Base-by-base conservation (phyloP, 2,797 vertebrate species). In the Momotus momota region DNA sequence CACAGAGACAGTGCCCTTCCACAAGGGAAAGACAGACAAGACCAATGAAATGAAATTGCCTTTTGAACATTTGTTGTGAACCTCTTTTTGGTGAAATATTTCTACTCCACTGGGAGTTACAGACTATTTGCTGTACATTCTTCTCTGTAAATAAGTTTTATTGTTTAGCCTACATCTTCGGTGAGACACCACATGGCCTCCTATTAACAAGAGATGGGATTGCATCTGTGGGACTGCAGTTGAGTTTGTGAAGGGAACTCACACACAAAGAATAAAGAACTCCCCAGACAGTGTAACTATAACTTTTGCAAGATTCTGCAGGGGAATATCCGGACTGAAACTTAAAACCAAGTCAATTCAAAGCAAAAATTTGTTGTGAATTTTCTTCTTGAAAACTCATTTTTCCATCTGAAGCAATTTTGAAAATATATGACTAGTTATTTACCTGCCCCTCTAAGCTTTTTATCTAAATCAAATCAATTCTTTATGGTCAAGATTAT, bases 141-240 rank as follows among this genome's bases (percentile, higher is more conserved):
- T 71, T 83, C 65, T 60, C 45, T 33, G 64, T 70, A 85, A 96
- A 82, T 72, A 93, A 73, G 25, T n/a, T 80, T 87, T 91, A 52
- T 23, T 81, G 26, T 89, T 74, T 77, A 65, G 17, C 69, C 61
- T 90, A 41, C 35, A 57, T 70, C 38, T 85, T 95, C 64, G 2
- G 0, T 70, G 55, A 67, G 41, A 71, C 31, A 26, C n/a, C 52
- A 31, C 52, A 66, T 38, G 21, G 40, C 71, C 13, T 74, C 22
- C n/a, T 84, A 43, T 31, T 31, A 90, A 40, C 31, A 95, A 60
- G 52, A 86, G 51, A 75, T 4, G 10, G 81, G 46, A 72, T 51
- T 55, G n/a, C 55, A 70, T 77, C 54, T 73, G n/a, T 74, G 74
- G n/a, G 16, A 52, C 40, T 84, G 57, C 12, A 49, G 19, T 41